Base-by-base conservation (phyloP, 1,140 invertebrate genomes). In the Danaus plexippus region DNA sequence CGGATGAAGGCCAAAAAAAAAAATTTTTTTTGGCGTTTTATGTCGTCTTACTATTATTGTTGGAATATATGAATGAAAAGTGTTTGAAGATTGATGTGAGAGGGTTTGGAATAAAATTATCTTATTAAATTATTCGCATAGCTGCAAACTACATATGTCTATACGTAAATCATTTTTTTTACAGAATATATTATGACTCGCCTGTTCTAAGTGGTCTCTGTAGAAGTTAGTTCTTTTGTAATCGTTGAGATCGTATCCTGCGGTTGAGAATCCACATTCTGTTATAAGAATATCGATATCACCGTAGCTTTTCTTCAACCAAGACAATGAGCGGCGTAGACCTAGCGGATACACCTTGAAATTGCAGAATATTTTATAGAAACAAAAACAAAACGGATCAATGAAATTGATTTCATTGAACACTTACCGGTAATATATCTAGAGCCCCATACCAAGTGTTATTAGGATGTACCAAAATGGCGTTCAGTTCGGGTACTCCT, bases 221-320 rank as follows among this genome's bases (percentile, higher is more conserved):
- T 67, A 57, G 52, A 69, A 79, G 9, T 71, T 49, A 1, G 91
- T 76, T 61, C 91, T 80, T 11, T 84, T 71, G 0, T 64, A 47
- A 72, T 93, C 91, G 11, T 88, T 61, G 4, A 90, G 52, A 6
- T 61, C 43, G 10, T 80, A 78, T 4, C 80, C 80, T 5, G 73
- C 67, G 71, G 90, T 88, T 43, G 90, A 83, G 58, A 87, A 85
- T 1, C 93, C 93, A 69, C 93, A 94, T 87, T 94, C 93, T 4
- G 90, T 91, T 9, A 94, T 88, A 12, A 90, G 79, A 6, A 94
- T 81, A 22, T 87, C 74, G 1, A 89, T 81, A 72, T 91, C 89
- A 12, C 87, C 80, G 64, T 93, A 94, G 11, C 88, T 78, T 5
- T 88, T 71, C 50, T 89, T 88, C 32, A 94, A 88, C 87, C 90